phyloP scores from a whole-genome alignment of 2,113 vertebrate species.

The Propithecus coquereli region DNA sequence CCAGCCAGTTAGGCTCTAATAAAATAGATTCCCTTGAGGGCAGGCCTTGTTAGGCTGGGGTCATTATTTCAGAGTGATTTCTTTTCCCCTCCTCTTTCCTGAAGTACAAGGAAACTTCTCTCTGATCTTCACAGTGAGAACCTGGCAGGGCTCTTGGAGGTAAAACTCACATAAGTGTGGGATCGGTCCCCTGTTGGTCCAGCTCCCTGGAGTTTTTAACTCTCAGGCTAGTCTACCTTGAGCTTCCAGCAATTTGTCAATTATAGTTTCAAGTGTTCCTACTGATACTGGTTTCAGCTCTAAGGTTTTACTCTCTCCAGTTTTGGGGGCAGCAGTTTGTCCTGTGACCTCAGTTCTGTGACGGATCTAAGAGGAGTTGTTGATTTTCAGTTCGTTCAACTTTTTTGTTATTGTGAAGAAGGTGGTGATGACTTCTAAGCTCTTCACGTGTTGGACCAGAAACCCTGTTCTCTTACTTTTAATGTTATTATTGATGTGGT shows the following conservation, averaged over 20 bases:
- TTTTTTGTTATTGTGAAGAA: neutral
- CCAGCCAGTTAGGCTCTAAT: neutral
- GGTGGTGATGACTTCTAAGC: neutral
- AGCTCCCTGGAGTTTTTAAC: neutral
- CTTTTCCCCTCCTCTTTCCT: neutral
- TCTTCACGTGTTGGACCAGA: neutral
- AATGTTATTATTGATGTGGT: neutral
- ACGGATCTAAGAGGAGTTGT: too few relatives aligned
- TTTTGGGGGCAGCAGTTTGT: neutral
- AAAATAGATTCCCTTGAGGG: neutral
- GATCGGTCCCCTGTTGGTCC: too few relatives aligned
- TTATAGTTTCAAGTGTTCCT: too few relatives aligned
- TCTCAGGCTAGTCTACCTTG: neutral
- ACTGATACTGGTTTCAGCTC: too few relatives aligned
- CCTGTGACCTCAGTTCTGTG: neutral
- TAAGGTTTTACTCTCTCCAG: neutral
- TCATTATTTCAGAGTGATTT: neutral
- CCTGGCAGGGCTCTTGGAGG: neutral
- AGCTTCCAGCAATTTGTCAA: neutral
- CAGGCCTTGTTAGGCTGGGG: neutral
- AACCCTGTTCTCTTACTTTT: neutral
- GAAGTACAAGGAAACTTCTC: neutral
- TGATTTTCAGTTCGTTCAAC: neutral
- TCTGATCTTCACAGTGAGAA: neutral
- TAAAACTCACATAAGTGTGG: neutral